Conservation (phyloP, 1,140 invertebrate genomes). For the roundworm (Caenorhabditis elegans) region DNA sequence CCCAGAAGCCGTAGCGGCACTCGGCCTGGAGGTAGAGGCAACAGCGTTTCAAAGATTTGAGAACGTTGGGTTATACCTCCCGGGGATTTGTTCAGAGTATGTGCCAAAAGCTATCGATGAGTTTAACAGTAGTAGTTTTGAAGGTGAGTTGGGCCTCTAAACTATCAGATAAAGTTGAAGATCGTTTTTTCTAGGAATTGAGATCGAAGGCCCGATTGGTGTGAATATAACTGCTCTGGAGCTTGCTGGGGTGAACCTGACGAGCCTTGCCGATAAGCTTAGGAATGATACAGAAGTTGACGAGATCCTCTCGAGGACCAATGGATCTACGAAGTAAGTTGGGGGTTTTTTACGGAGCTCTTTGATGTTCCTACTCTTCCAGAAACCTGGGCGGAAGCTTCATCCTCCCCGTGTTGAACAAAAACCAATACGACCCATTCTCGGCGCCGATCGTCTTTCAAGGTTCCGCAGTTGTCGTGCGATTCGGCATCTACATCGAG, state of each 20-base stretch:
- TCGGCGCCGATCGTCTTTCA: constrained; percentile 65
- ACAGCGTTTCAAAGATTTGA: constrained; percentile 55
- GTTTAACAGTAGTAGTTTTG: constrained; percentile 64
- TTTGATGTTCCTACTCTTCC: too few species aligned
- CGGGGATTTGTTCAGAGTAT: constrained; percentile 63
- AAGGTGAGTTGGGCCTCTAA: constrained; percentile 52
- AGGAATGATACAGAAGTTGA: constrained; percentile 66
- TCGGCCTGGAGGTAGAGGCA: constrained; percentile 51
- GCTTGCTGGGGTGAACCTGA: constrained; percentile 63
- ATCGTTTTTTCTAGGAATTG: constrained; percentile 51
- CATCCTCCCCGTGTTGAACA: constrained; percentile 61
- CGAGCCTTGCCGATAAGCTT: constrained; percentile 62
- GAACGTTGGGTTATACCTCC: constrained; percentile 55
- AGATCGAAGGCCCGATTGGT: constrained; percentile 65
- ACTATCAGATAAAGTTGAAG: background rate
- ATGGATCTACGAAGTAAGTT: constrained; percentile 52
- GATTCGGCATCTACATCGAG: constrained; percentile 66
- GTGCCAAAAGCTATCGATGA: constrained; percentile 62
- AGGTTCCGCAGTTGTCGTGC: constrained; percentile 60
- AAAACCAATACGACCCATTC: constrained; percentile 66
- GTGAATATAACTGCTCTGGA: constrained; percentile 64
- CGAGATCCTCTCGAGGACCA: constrained; percentile 59
- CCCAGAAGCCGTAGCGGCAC: constrained; percentile 43
- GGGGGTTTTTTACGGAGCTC: background rate
- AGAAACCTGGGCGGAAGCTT: constrained; percentile 63